Percentiles rank a stretch among this genome's conserved stretches.
Conservation (phyloP, 2,113 vertebrate genomes). For the Vulpes vulpes region DNA sequence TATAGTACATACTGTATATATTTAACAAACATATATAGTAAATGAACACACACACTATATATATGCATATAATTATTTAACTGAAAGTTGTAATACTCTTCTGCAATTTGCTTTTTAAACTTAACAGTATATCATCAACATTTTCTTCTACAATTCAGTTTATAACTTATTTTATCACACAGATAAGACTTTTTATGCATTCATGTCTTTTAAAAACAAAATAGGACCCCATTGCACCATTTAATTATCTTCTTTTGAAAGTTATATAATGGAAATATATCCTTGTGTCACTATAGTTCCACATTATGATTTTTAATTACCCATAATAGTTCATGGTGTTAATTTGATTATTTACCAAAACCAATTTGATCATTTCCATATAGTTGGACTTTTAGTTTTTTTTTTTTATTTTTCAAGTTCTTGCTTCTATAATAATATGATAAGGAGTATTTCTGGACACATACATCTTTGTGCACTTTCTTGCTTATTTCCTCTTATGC, state of each 20-base stretch:
- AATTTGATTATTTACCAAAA: not conserved
- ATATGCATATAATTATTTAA: not conserved
- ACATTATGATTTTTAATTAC: not conserved
- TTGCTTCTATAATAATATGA: not conserved
- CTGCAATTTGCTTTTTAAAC: not conserved
- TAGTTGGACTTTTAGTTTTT: not conserved
- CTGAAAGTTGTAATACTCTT: not conserved
- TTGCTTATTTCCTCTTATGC: not conserved
- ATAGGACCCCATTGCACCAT: not conserved
- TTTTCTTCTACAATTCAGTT: conserved; percentile 6
- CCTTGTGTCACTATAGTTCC: not conserved
- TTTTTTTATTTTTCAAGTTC: not conserved
- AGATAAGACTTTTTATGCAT: not conserved
- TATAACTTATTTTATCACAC: not conserved
- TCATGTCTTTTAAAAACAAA: conserved; percentile 7
- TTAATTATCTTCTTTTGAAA: not conserved
- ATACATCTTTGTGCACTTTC: not conserved
- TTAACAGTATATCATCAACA: not conserved
- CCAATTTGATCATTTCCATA: not conserved
- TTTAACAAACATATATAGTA: not conserved
- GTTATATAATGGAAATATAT: not conserved
- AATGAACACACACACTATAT: not conserved
- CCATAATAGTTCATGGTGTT: not conserved
- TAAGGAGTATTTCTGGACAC: not conserved
- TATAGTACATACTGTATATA: not conserved